Conservation (phyloP, 2,113 vertebrate genomes). For the Sus scrofa region T2T-Sscrofa CM000819.6:16242001-16242500, state of each 20-base stretch:
- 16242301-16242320: not conserved
- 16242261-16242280: not conserved
- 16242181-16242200: not conserved
- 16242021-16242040: not conserved
- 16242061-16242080: not conserved
- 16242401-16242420: not conserved
- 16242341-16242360: not conserved
- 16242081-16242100: not conserved
- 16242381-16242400: not conserved
- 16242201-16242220: not conserved
- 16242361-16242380: not conserved
- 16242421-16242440: not conserved
- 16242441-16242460: not conserved
- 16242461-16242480: not conserved
- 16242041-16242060: not conserved
- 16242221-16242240: not conserved
- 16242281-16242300: not conserved
- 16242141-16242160: not conserved
- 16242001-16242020: not conserved
- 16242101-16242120: not conserved
- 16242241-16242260: not conserved
- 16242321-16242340: not conserved
- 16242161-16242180: not conserved
- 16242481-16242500: not conserved
- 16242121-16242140: not conserved